Conservation (phyloP, 2,888 invertebrate species). For the Volucella bombylans region DNA sequence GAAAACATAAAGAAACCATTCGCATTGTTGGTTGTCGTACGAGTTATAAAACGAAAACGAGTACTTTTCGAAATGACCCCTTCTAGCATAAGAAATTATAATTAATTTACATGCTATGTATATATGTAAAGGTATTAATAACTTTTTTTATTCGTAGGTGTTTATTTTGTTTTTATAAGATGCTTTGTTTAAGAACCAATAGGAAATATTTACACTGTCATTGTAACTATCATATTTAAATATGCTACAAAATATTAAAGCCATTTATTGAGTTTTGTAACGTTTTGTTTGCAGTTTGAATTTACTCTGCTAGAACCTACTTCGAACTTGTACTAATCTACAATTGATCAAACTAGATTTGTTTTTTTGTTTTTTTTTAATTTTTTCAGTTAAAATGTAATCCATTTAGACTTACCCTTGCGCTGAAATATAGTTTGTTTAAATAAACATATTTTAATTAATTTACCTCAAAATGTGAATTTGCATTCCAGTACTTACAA, state of each 20-base stretch:
- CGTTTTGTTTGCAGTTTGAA: slow-evolving; percentile 59
- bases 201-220: slow-evolving; percentile 69
- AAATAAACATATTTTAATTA: slow-evolving; percentile 51
- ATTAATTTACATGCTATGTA: slow-evolving; percentile 67
- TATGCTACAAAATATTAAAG: slow-evolving; percentile 70
- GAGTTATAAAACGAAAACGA: slow-evolving; percentile 1
- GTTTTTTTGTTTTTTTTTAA: slow-evolving; percentile 39
- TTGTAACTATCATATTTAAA: slow-evolving; percentile 48
- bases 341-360: slow-evolving; percentile 64
- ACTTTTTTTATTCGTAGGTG: slow-evolving; percentile 10
- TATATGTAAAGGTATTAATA: slow-evolving; percentile 16
- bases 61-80: neutral
- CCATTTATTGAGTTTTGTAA: slow-evolving; percentile 48
- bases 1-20: slow-evolving; percentile 12
- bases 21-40: slow-evolving; percentile 1
- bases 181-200: slow-evolving; percentile 47
- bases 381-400: slow-evolving; percentile 54
- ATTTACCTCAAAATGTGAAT: slow-evolving; percentile 72
- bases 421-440: slow-evolving; percentile 72
- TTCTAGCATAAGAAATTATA: slow-evolving; percentile 42
- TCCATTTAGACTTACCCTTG: slow-evolving; percentile 71
- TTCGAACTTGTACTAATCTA: slow-evolving; percentile 68
- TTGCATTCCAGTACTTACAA: slow-evolving; percentile 73
- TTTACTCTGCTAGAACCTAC: slow-evolving; percentile 70
- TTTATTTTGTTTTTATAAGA: slow-evolving; percentile 18